These are phyloP conservation scores for Scaptomyza caliginosa DNA, from an alignment of 2,888 invertebrate genomes.

Conservation along the genomic window DNA sequence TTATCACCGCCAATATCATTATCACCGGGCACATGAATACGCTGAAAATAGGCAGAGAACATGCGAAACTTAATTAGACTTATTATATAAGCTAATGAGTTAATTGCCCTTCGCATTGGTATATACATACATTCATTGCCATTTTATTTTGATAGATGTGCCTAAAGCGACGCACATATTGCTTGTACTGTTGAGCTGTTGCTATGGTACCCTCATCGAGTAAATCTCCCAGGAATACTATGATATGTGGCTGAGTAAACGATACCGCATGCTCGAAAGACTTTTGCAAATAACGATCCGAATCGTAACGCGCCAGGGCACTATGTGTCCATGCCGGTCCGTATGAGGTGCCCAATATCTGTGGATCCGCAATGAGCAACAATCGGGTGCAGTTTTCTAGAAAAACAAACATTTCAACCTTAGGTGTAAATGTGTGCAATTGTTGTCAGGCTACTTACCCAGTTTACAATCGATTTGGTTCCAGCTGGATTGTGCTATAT, in stretches of 20 bases:
- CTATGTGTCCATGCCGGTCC: conserved; percentile 88
- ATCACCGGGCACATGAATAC: conserved; percentile 96
- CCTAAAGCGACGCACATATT: conserved; percentile 90
- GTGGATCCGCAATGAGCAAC: conserved; percentile 94
- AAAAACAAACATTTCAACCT: conserved; percentile 11
- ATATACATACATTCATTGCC: conserved; percentile 67
- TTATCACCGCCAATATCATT: conserved; percentile 99
- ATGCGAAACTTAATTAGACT: conserved; percentile 63
- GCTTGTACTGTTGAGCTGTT: conserved; percentile 88
- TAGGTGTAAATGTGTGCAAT: neutral
- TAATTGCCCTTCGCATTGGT: neutral
- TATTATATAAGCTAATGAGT: neutral
- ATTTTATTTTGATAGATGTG: conserved; percentile 85
- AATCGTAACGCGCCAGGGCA: conserved; percentile 92
- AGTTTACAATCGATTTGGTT: conserved; percentile 80
- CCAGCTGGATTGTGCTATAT: conserved; percentile 81
- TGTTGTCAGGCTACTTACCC: conserved; percentile 74
- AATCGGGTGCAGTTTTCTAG: conserved; percentile 87
- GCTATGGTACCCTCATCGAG: conserved; percentile 97
- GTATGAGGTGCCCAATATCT: conserved; percentile 92
- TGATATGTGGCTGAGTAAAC: conserved; percentile 91
- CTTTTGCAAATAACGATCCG: conserved; percentile 92
- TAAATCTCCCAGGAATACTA: conserved; percentile 96
- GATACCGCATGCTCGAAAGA: conserved; percentile 90
- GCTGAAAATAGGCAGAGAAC: conserved; percentile 85